These are phyloP conservation scores for Spodoptera exigua DNA, from an alignment of 2,888 invertebrate genomes.

Conservation along the genomic window DNA sequence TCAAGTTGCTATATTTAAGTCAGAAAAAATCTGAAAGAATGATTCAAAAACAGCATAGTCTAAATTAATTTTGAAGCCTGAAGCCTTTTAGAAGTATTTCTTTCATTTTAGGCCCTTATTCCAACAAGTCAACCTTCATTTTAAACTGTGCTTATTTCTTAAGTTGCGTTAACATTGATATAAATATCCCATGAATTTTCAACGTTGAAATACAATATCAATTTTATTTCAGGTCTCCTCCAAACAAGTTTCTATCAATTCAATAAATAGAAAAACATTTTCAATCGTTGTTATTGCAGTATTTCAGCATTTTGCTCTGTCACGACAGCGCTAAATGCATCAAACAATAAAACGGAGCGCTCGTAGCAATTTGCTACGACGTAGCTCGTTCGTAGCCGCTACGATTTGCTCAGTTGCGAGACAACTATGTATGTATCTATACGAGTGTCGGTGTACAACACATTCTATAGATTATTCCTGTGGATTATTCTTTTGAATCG, in stretches of 20 bases:
- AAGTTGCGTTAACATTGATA: constrained; percentile 23
- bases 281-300: constrained; percentile 23
- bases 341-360: constrained; percentile 22
- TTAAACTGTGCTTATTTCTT: constrained; percentile 27
- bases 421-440: constrained; percentile 21
- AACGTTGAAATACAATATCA: constrained; percentile 30
- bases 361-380: constrained; percentile 51
- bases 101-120: neutral
- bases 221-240: constrained; percentile 27
- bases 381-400: constrained; percentile 35
- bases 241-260: constrained; percentile 21
- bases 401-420: constrained; percentile 13
- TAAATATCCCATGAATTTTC: constrained; percentile 25
- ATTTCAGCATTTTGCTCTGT: constrained; percentile 31
- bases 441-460: constrained; percentile 9
- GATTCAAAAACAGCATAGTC: constrained; percentile 16
- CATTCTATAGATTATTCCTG: constrained; percentile 9
- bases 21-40: neutral
- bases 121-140: constrained; percentile 3
- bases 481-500: constrained; percentile 36
- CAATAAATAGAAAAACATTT: constrained; percentile 29
- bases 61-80: neutral
- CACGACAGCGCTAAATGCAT: constrained; percentile 30
- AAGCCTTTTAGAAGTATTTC: too few species aligned
- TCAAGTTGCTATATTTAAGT: too few species aligned